Evolutionary conservation across 1,140 invertebrate species (phyloP).

Genomic region (Campodea augens): DNA sequence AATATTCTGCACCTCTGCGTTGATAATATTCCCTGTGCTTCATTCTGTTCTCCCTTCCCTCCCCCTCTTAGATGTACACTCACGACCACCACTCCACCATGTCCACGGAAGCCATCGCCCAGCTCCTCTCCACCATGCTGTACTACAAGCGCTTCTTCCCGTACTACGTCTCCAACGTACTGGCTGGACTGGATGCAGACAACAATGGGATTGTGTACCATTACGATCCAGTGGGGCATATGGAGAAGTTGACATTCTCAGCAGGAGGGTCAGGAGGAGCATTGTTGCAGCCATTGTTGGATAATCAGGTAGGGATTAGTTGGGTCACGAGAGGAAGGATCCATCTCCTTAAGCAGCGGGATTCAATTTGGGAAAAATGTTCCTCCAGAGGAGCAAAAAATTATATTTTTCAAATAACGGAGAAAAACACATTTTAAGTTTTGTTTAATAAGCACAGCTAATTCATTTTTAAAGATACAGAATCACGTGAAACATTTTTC

Average conservation of each 20-base stretch:
- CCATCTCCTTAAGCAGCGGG: too few relatives aligned
- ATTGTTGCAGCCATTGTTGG: slow-evolving; percentile 61
- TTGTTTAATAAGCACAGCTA: too few relatives aligned
- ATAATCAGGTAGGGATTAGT: slow-evolving; percentile 45
- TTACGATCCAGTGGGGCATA: slow-evolving; percentile 93
- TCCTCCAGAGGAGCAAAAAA: too few relatives aligned
- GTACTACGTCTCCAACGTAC: slow-evolving; percentile 88
- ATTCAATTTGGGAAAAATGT: too few relatives aligned
- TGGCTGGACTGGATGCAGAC: slow-evolving; percentile 69
- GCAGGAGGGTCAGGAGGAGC: slow-evolving; percentile 68
- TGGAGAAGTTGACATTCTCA: slow-evolving; percentile 54
- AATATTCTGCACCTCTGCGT: too few relatives aligned
- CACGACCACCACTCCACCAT: slow-evolving; percentile 90
- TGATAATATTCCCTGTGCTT: too few relatives aligned
- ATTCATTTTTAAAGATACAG: too few relatives aligned
- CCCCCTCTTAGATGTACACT: slow-evolving; percentile 91
- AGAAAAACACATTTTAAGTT: too few relatives aligned
- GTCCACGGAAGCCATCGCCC: slow-evolving; percentile 76
- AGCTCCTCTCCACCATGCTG: slow-evolving; percentile 87
- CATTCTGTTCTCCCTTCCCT: too few relatives aligned
- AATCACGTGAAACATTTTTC: too few relatives aligned
- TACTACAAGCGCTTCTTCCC: slow-evolving; percentile 97
- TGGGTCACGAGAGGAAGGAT: too few relatives aligned
- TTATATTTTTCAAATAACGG: too few relatives aligned
- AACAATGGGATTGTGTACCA: slow-evolving; percentile 88